phyloP scores from a whole-genome alignment of 2,797 vertebrate species.

The Myotis myotis region DNA sequence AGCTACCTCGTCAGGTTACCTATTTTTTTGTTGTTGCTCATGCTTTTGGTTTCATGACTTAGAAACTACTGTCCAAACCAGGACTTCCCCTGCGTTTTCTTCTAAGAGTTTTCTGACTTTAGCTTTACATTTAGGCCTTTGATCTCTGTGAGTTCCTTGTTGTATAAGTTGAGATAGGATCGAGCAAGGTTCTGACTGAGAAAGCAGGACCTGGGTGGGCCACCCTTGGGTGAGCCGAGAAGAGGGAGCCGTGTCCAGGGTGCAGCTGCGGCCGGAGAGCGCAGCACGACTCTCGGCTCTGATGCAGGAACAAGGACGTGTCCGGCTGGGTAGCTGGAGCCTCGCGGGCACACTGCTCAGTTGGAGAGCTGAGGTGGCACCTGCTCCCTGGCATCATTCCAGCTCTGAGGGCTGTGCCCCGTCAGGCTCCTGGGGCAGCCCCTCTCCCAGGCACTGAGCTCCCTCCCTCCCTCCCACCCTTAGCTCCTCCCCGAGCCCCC shows the following conservation, averaged over 20 bases:
- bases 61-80: neutral
- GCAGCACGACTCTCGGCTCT: neutral
- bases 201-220: neutral
- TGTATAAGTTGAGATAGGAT: neutral
- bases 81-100: neutral
- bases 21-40: neutral
- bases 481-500: neutral
- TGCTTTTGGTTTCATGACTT: neutral
- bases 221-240: neutral
- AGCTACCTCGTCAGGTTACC: neutral
- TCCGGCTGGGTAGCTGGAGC: neutral
- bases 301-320: neutral
- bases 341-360: neutral
- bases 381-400: neutral
- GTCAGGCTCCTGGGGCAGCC: neutral
- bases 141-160: neutral
- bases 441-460: neutral
- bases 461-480: neutral
- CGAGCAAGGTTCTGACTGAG: neutral
- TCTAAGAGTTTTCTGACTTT: neutral
- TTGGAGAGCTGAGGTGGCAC: neutral
- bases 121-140: neutral
- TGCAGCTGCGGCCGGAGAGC: neutral
- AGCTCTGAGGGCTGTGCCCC: too few species aligned
- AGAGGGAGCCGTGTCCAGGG: neutral